Conservation (phyloP, 2,113 vertebrate genomes). For the Nyctereutes procyonoides region DNA sequence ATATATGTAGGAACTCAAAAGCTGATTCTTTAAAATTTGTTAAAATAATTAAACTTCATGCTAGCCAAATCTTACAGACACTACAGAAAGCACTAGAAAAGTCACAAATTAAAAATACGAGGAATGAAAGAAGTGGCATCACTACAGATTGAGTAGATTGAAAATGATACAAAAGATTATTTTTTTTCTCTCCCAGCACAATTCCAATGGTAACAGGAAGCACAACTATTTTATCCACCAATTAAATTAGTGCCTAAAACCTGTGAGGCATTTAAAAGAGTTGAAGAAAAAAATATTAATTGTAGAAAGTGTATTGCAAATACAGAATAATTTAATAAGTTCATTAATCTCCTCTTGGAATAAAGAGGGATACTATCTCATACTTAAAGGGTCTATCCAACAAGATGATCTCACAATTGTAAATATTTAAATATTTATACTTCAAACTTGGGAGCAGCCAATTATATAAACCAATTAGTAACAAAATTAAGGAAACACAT, state of each 20-base stretch:
- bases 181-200: not conserved
- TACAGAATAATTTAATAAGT: not conserved
- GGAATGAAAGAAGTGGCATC: not conserved
- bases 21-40: not conserved
- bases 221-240: not conserved
- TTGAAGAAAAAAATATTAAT: not conserved
- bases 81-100: not conserved
- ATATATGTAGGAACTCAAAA: not conserved
- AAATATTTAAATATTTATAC: too few relatives aligned
- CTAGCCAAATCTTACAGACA: not conserved
- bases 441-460: too few relatives aligned
- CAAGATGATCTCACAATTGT: too few relatives aligned
- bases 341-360: not conserved
- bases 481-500: too few relatives aligned
- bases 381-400: too few relatives aligned
- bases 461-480: too few relatives aligned
- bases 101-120: not conserved
- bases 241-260: not conserved
- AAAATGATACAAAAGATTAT: not conserved
- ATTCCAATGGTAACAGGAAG: not conserved
- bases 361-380: too few relatives aligned
- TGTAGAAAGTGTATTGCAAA: not conserved
- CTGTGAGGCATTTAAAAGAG: not conserved
- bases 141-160: not conserved
- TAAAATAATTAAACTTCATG: not conserved